Evolutionary conservation across 2,113 vertebrate species (phyloP), one percentile per base, ranked within the genome.

Genomic region (Microtus oregoni): DNA sequence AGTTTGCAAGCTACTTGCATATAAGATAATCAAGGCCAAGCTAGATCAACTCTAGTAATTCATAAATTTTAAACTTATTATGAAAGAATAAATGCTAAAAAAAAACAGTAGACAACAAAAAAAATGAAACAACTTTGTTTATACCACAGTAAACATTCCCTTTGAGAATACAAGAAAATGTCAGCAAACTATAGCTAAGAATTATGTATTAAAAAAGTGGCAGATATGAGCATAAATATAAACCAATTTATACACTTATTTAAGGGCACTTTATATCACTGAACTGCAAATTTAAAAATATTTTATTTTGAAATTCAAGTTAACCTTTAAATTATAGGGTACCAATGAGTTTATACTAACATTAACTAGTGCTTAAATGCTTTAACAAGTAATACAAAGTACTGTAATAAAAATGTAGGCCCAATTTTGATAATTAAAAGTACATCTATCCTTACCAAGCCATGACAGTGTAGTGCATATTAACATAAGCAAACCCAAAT

Each of bases 351-450:
- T 96, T 95, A 89, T 86, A 91, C 41, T 85, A 88, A 92, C 35
- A 93, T 81, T 87, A 95, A 63, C n/a, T 73, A 87, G 26, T 82
- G 44, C 86, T 95, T 95, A 94, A 95, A 93, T 82, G 38, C 47
- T 92, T 91, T 89, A 97, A 58, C 35, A n/a, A 82, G 67, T 87
- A 96, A 93, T 85, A 87, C 82, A 93, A 95, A 92, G 55, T 65
- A 65, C 44, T 63, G 63, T 35, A 95, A 94, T 79, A 90, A 76
- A 95, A 97, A 92, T 38, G 50, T 15, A 92, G 58, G 52, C 35
- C 75, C 47, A 61, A 83, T 94, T 95, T 96, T 50, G 95, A 87
- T 83, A 95, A 94, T 75, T 91, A 94, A 94, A 65, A 97, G 55
- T 52, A 95, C 58, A n/a, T 55, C 68, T 96, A 91, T 67, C 68